Percentiles rank a stretch among this genome's conserved stretches.
These are phyloP conservation scores for Kuschelorhynchus macadamiae DNA, from an alignment of 2,888 invertebrate species.

Conservation along the genomic window DNA sequence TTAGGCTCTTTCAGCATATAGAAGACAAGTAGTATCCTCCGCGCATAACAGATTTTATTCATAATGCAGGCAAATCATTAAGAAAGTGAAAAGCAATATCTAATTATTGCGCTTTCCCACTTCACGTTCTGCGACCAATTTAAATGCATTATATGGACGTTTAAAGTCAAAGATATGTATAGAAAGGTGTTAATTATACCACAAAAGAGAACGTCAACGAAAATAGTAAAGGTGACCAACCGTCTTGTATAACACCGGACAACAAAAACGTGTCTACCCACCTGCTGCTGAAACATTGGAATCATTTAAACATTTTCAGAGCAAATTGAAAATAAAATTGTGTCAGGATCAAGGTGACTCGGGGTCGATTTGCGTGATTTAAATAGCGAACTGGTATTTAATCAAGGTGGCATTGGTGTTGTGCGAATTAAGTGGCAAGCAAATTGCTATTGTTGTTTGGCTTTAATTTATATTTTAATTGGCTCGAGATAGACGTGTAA, in stretches of 20 bases:
- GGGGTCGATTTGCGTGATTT: constrained; percentile 22
- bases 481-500: too few species aligned
- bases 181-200: background rate
- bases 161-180: background rate
- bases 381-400: constrained; percentile 29
- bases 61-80: too few species aligned
- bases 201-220: constrained; percentile 2
- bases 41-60: too few species aligned
- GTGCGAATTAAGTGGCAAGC: constrained; percentile 22
- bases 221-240: background rate
- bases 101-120: too few species aligned
- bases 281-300: constrained; percentile 23
- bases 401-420: constrained; percentile 21
- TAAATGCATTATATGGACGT: too few species aligned
- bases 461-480: too few species aligned
- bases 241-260: too few species aligned
- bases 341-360: constrained; percentile 41
- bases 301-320: constrained; percentile 22
- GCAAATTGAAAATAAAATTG: constrained; percentile 32
- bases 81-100: too few species aligned
- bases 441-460: constrained; percentile 8
- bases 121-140: too few species aligned
- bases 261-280: constrained; percentile 24
- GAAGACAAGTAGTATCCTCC: too few species aligned
- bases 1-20: too few species aligned